Percentiles rank a stretch among this genome's conserved stretches.
Evolutionary conservation across 1,140 invertebrate species (phyloP).

Genomic region (Lineus longissimus): DNA sequence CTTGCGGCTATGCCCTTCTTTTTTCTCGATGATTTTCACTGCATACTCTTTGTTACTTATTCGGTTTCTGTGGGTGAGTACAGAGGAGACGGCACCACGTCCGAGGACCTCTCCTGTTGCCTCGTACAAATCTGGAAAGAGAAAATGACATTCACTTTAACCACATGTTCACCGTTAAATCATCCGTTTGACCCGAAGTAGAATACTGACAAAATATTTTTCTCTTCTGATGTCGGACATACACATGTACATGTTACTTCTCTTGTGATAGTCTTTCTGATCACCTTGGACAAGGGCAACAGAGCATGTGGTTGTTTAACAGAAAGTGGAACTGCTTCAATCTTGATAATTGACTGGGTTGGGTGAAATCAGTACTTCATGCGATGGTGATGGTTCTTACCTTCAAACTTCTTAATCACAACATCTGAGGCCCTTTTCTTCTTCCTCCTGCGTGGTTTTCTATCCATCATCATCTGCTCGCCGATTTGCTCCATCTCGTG

Average conservation of each 20-base stretch:
- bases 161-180: no score
- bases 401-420: slow-evolving; percentile 44
- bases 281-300: no score
- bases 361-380: no score
- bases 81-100: slow-evolving; percentile 92
- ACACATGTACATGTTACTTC: no score
- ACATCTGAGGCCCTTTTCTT: slow-evolving; percentile 40
- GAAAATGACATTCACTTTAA: slow-evolving; percentile 23
- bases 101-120: slow-evolving; percentile 92
- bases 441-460: slow-evolving; percentile 29
- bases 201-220: no score
- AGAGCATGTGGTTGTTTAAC: no score
- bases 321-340: no score
- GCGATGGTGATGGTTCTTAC: no score
- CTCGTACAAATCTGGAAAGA: slow-evolving; percentile 81
- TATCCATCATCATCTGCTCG: neutral
- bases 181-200: no score
- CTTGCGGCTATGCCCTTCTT: slow-evolving; percentile 83
- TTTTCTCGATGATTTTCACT: slow-evolving; percentile 92
- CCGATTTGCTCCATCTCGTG: neutral
- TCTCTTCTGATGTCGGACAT: no score
- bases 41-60: slow-evolving; percentile 90
- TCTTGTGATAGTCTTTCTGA: no score
- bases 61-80: slow-evolving; percentile 87
- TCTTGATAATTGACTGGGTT: no score